phyloP scores from a whole-genome alignment of 2,113 vertebrate species.

The Ailurus styani region DNA sequence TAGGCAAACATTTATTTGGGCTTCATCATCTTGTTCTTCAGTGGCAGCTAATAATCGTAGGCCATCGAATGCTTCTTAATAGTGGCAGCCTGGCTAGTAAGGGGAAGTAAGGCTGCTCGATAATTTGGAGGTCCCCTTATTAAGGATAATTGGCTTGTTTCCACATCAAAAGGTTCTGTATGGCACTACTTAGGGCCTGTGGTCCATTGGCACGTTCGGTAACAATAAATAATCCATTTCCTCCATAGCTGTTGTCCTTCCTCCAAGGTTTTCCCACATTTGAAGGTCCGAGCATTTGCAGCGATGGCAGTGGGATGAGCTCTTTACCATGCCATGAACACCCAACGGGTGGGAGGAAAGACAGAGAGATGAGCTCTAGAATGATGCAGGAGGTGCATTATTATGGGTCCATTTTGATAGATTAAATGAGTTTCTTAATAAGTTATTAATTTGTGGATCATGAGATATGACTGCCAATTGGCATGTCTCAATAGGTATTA shows the following conservation, averaged over 20 bases:
- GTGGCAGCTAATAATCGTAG: background rate
- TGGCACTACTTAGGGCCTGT: background rate
- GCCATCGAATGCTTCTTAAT: background rate
- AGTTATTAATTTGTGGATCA: constrained; percentile 12
- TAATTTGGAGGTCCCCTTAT: background rate
- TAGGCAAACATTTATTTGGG: background rate
- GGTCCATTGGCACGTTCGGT: background rate
- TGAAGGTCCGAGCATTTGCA: background rate
- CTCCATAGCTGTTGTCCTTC: background rate
- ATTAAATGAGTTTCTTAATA: background rate
- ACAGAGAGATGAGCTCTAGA: background rate
- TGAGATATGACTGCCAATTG: background rate
- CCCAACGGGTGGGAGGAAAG: background rate
- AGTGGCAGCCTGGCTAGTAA: background rate
- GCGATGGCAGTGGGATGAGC: background rate
- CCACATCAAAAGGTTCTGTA: background rate
- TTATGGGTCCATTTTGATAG: background rate
- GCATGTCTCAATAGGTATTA: background rate
- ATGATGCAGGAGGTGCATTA: background rate
- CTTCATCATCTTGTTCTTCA: constrained; percentile 32
- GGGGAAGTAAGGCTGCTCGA: background rate
- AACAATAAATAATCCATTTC: background rate
- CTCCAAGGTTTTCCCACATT: background rate
- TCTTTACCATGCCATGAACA: background rate
- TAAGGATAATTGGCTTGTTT: background rate